Conservation (phyloP, 2,888 invertebrate species). For the Pammene fasciana region DNA sequence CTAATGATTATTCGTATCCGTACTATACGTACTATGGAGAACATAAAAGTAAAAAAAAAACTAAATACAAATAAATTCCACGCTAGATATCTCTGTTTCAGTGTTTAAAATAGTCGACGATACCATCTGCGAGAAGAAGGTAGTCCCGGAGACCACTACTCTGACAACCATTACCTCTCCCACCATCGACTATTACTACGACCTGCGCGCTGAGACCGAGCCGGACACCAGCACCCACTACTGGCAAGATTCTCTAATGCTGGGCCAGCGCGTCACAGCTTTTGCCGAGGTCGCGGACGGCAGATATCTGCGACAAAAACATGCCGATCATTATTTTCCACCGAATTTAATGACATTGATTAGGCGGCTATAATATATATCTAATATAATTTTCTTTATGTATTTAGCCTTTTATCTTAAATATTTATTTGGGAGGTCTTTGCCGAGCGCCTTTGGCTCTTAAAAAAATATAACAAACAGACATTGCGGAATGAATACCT, state of each 20-base stretch:
- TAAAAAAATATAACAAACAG: too few relatives aligned
- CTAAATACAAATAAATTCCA: too few relatives aligned
- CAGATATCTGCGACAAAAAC: background rate
- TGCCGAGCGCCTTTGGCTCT: too few relatives aligned
- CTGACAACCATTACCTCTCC: background rate
- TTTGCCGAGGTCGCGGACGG: background rate
- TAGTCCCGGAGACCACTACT: background rate
- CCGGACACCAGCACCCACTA: constrained; percentile 7
- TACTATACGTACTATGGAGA: too few relatives aligned
- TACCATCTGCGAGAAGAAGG: constrained; percentile 9
- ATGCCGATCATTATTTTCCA: background rate
- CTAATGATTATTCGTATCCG: too few relatives aligned
- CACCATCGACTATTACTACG: constrained; percentile 17
- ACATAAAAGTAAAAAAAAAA: too few relatives aligned
- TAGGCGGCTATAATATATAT: background rate
- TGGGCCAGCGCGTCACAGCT: background rate
- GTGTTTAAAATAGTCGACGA: constrained; percentile 25
- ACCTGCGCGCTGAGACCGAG: background rate
- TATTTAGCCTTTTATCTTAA: too few relatives aligned
- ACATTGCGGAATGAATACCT: too few relatives aligned
- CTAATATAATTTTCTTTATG: too few relatives aligned
- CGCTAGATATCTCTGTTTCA: background rate
- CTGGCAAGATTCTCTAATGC: constrained; percentile 12
- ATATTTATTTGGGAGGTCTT: too few relatives aligned
- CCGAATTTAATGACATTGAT: background rate